phyloP scores from a whole-genome alignment of 2,797 vertebrate species.

The Cephalopachus bancanus region DNA sequence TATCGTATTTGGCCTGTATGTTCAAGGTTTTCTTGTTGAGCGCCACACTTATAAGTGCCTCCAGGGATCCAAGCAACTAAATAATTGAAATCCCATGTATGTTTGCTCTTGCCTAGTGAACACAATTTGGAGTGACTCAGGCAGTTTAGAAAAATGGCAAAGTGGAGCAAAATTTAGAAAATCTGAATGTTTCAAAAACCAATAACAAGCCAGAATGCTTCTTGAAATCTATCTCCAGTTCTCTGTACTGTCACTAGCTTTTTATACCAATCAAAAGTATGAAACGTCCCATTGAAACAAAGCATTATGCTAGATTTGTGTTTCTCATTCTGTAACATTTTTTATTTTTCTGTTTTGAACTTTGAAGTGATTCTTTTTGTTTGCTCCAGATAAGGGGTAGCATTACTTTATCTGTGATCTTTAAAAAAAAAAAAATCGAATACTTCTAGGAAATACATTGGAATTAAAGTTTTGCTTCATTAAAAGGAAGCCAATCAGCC shows the following conservation, averaged over 20 bases:
- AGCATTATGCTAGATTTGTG: conserved; percentile 71
- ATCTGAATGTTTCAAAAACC: not conserved
- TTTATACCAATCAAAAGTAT: not conserved
- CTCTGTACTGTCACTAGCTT: not conserved
- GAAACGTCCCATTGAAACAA: conserved; percentile 68
- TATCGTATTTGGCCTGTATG: not conserved
- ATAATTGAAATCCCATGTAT: not conserved
- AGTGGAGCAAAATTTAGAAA: conserved; percentile 44
- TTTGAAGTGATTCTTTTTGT: conserved; percentile 83
- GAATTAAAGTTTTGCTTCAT: conserved; percentile 46
- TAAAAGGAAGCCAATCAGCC: conserved; percentile 48
- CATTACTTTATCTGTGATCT: conserved; percentile 23
- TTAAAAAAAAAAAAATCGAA: not conserved
- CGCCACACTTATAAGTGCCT: not conserved
- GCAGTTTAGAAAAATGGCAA: conserved; percentile 8
- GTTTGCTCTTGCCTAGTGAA: not conserved
- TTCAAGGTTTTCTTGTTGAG: not conserved
- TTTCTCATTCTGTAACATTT: conserved; percentile 72
- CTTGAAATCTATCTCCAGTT: not conserved
- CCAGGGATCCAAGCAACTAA: not conserved
- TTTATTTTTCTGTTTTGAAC: conserved; percentile 78
- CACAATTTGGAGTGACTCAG: not conserved
- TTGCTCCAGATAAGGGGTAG: conserved; percentile 71
- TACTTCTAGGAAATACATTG: conserved; percentile 16
- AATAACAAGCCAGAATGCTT: not conserved